Evolutionary conservation across 2,888 invertebrate species (phyloP).

Genomic region (Tenthredo notha): DNA sequence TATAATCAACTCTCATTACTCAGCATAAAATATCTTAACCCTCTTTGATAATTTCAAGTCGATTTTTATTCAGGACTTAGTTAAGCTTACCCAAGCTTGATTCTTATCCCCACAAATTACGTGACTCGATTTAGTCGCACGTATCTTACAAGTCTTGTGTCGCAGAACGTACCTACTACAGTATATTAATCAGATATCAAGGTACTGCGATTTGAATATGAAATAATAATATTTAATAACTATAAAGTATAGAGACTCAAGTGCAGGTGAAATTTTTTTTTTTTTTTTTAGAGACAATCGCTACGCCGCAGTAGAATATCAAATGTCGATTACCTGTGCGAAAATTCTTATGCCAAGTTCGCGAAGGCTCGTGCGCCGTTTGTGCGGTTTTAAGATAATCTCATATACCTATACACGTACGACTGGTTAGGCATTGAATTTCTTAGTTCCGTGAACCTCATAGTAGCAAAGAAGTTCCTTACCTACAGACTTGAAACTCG

Average conservation of each 20-base stretch:
- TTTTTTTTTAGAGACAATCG: not conserved
- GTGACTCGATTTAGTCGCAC: constrained; percentile 10
- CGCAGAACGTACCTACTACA: not conserved
- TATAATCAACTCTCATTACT: not conserved
- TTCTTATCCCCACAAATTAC: constrained; percentile 17
- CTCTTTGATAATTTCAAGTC: not conserved
- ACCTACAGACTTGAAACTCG: constrained; percentile 1
- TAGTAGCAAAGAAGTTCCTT: not conserved
- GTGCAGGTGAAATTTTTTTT: not conserved
- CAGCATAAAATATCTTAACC: constrained; percentile 1
- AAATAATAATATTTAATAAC: not conserved
- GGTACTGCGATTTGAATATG: not conserved
- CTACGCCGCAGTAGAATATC: constrained; percentile 27
- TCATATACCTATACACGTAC: not conserved
- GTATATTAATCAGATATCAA: not conserved
- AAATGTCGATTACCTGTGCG: constrained; percentile 33
- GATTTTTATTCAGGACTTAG: constrained; percentile 14
- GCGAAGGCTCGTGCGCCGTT: constrained; percentile 45
- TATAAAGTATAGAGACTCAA: not conserved
- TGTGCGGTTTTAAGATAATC: constrained; percentile 38
- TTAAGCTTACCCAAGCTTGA: constrained; percentile 30
- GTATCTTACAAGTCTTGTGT: not conserved
- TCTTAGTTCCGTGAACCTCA: constrained; percentile 15
- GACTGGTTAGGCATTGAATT: constrained; percentile 41
- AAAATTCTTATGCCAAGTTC: constrained; percentile 13